Evolutionary conservation across 2,888 invertebrate species (phyloP), one percentile per base, ranked within the genome.

Genomic region (Halictus ligatus): DNA sequence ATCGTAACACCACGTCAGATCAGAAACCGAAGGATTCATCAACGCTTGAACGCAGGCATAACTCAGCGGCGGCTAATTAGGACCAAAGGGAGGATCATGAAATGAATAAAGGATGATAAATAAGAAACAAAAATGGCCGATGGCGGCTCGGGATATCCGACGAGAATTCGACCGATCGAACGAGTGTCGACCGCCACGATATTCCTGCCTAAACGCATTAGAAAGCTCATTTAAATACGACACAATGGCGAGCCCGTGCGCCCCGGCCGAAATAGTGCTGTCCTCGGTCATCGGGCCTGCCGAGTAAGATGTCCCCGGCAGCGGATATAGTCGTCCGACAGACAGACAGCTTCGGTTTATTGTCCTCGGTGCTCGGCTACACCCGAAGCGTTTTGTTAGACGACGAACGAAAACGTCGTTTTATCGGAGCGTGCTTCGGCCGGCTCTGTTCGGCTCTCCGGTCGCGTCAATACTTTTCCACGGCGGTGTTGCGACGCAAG

Each of bases 161-260:
- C 35, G 5, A 35, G 35, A 35, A 35, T 35, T 35, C 35, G 35
- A 35, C 35, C 35, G 35, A 35, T 35, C 35, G 35, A 35, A 35
- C 25, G 15, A 15, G 88, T 92, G 91, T 90, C 89, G 89, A 87
- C 90, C 81, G 87, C 88, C 88, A 78, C 78, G 88, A 87, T 88
- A 90, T 92, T 88, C 91, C 83, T 7, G 81, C 80, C 91, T 92
- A 92, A 94, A 94, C 92, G 92, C 92, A 92, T 93, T 92, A 93
- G 93, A 92, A 94, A 92, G 92, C 93, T 93, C 93, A 94, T 94
- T 94, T 93, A 91, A 94, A 94, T 94, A 91, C 90, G 87, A 89
- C 86, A 93, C 93, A 94, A 92, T 93, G 91, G 89, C 87, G 87
- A 87, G 86, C 88, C 89, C 81, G 81, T 84, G 85, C 89, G 87